Evolutionary conservation across 2,113 vertebrate genomes (phyloP).

Genomic region (Halichoeres trimaculatus): DNA sequence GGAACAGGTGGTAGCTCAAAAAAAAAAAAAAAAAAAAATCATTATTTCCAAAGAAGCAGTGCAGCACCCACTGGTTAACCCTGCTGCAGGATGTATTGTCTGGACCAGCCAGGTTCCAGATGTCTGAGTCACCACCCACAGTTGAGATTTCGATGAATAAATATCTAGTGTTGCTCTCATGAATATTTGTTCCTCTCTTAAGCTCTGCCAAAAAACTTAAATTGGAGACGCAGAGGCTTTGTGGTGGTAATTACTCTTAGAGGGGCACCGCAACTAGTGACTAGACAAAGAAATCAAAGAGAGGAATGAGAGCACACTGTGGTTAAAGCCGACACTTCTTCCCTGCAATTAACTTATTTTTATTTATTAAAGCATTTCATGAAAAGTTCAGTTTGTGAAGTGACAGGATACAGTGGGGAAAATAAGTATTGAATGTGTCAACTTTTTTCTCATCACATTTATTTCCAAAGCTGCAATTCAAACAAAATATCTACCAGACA

Average conservation of each 20-base stretch:
- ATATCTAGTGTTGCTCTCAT: not conserved
- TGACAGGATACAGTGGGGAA: too few relatives aligned
- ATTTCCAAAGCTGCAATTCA: too few relatives aligned
- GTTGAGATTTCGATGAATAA: slow-evolving; percentile 3
- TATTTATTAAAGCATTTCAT: not conserved
- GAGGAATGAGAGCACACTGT: not conserved
- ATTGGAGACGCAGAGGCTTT: not conserved
- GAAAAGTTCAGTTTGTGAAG: not conserved
- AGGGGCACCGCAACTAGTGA: not conserved
- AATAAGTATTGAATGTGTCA: too few relatives aligned
- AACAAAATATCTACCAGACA: too few relatives aligned
- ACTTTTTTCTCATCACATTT: too few relatives aligned
- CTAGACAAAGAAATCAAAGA: slow-evolving; percentile 12
- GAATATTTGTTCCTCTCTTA: not conserved
- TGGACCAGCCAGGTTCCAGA: not conserved
- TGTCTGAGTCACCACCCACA: slow-evolving; percentile 5
- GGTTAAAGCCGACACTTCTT: slow-evolving; percentile 6
- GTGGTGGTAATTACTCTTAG: not conserved
- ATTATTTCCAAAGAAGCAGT: not conserved
- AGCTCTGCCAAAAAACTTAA: not conserved
- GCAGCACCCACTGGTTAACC: slow-evolving; percentile 1
- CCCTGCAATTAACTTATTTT: not conserved
- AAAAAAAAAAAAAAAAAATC: too few relatives aligned
- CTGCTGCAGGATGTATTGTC: slow-evolving; percentile 1
- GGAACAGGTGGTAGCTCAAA: not conserved